phyloP scores from a whole-genome alignment of 2,797 vertebrate genomes.

The Gymnoscopelus braueri region DNA sequence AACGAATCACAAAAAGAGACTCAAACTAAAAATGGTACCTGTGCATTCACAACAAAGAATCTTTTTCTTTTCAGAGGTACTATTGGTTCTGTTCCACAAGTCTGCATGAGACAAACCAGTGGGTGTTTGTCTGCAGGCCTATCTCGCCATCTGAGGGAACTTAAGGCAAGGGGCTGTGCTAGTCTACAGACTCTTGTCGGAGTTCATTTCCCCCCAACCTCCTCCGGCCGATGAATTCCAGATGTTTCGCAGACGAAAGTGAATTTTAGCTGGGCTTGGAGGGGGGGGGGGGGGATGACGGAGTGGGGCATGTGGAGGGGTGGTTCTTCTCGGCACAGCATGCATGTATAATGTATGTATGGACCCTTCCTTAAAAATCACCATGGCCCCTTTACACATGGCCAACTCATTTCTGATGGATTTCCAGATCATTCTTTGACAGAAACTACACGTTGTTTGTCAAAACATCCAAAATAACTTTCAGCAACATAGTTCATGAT shows the following conservation, averaged over 20 bases:
- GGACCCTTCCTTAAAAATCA: slow-evolving; percentile 27
- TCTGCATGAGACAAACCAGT: slow-evolving; percentile 79
- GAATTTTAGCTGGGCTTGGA: slow-evolving; percentile 57
- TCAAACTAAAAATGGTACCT: slow-evolving; percentile 12
- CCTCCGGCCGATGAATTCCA: slow-evolving; percentile 84
- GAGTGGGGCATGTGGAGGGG: slow-evolving; percentile 23
- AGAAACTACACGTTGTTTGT: slow-evolving; percentile 33
- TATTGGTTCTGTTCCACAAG: slow-evolving; percentile 45
- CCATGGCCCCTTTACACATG: slow-evolving; percentile 38
- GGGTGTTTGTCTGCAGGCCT: slow-evolving; percentile 77
- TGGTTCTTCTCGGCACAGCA: slow-evolving; percentile 38
- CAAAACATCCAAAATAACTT: slow-evolving; percentile 39
- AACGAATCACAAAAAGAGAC: neutral
- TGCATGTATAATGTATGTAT: slow-evolving; percentile 54
- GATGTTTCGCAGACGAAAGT: slow-evolving; percentile 83
- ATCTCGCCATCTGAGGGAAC: slow-evolving; percentile 79
- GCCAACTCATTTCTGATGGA: slow-evolving; percentile 10
- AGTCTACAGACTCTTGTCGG: slow-evolving; percentile 71
- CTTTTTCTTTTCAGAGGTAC: slow-evolving; percentile 52
- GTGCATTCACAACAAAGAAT: slow-evolving; percentile 22
- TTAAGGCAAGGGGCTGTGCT: slow-evolving; percentile 76
- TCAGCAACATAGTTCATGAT: too few relatives aligned
- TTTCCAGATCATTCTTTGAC: slow-evolving; percentile 27
- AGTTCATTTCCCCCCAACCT: slow-evolving; percentile 73
- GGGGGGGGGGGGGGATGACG: slow-evolving; percentile 2